Evolutionary conservation across 2,888 invertebrate species (phyloP).

Genomic region (Drosophila nigricruria): DNA sequence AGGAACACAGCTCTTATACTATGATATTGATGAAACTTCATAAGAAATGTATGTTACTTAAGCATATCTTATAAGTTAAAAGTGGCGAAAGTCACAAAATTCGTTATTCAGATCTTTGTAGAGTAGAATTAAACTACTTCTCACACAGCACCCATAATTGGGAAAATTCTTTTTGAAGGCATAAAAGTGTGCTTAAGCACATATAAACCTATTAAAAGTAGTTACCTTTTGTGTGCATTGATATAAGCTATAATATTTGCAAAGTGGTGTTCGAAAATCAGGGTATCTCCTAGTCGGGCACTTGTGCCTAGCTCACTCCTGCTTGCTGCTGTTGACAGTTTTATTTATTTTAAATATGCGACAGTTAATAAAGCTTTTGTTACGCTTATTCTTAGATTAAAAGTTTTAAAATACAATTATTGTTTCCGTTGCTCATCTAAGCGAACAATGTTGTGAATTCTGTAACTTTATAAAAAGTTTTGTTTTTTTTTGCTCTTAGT

Average conservation of each 20-base stretch:
- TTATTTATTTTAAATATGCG: slow-evolving; percentile 43
- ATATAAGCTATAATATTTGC: no score
- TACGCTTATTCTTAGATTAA: neutral
- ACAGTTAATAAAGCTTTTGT: slow-evolving; percentile 14
- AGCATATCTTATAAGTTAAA: no score
- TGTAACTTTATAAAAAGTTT: slow-evolving; percentile 5
- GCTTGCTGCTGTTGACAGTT: slow-evolving; percentile 40
- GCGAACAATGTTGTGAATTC: slow-evolving; percentile 1
- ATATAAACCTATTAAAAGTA: no score
- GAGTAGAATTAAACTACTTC: neutral
- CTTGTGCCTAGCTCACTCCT: no score
- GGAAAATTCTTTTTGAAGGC: no score
- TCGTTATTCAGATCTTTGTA: neutral
- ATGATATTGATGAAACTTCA: no score
- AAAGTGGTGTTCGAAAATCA: no score
- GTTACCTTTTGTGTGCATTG: neutral
- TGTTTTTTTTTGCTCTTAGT: neutral
- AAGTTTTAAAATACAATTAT: slow-evolving; percentile 5
- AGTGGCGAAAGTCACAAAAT: no score
- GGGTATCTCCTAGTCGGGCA: neutral
- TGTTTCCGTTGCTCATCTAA: neutral
- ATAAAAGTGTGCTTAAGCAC: no score
- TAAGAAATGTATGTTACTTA: no score
- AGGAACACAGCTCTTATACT: no score
- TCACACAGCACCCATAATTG: no score